Percentiles rank a stretch among this genome's conserved stretches.
phyloP scores from a whole-genome alignment of 2,888 invertebrate genomes.

The Drosophila mettleri region DNA sequence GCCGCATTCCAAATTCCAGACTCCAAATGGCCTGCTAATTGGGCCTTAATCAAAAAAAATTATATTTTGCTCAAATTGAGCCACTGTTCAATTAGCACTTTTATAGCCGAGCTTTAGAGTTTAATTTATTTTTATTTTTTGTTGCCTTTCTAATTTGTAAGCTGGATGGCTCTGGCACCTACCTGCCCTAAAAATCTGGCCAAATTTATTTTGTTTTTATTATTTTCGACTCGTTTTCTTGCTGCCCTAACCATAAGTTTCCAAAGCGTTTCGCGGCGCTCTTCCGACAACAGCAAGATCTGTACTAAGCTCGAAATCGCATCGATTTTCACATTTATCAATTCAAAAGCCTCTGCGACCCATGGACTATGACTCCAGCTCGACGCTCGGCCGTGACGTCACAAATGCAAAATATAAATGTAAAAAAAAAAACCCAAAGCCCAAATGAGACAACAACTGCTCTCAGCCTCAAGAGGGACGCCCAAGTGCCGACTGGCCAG shows the following conservation, averaged over 20 bases:
- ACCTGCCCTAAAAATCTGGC: slow-evolving; percentile 62
- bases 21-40: slow-evolving; percentile 31
- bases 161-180: slow-evolving; percentile 49
- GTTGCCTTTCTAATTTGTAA: slow-evolving; percentile 70
- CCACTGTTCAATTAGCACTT: slow-evolving; percentile 50
- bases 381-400: slow-evolving; percentile 60
- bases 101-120: slow-evolving; percentile 9
- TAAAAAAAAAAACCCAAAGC: slow-evolving; percentile 59
- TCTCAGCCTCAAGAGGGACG: slow-evolving; percentile 18
- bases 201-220: slow-evolving; percentile 21
- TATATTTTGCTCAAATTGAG: slow-evolving; percentile 39
- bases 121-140: slow-evolving; percentile 9
- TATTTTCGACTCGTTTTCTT: slow-evolving; percentile 20
- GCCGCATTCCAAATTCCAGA: slow-evolving; percentile 17
- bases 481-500: background rate
- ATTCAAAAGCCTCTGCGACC: slow-evolving; percentile 30
- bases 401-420: slow-evolving; percentile 35
- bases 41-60: slow-evolving; percentile 51
- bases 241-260: slow-evolving; percentile 65
- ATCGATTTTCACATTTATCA: slow-evolving; percentile 77
- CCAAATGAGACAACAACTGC: slow-evolving; percentile 39
- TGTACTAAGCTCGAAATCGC: slow-evolving; percentile 67
- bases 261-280: slow-evolving; percentile 38
- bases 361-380: slow-evolving; percentile 23
- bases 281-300: slow-evolving; percentile 63